These are phyloP conservation scores for Scophthalmus maximus DNA, from an alignment of 2,113 vertebrate species.

Conservation along the genomic window DNA sequence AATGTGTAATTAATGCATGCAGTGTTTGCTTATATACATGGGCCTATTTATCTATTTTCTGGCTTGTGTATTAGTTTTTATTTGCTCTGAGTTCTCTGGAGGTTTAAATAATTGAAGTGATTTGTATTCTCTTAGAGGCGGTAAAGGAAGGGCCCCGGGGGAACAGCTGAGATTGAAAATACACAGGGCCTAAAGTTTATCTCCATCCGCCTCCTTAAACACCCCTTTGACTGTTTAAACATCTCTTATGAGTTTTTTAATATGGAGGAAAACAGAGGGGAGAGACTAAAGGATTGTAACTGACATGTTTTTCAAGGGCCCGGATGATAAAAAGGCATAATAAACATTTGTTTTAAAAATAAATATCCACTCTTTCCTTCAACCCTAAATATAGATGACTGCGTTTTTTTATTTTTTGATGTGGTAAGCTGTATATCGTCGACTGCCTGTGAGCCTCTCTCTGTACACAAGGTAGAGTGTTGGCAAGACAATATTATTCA, in stretches of 20 bases:
- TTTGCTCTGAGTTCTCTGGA: constrained; percentile 57
- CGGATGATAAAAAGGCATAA: constrained; percentile 67
- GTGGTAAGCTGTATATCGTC: constrained; percentile 40
- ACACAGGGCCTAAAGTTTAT: constrained; percentile 69
- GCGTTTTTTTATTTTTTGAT: constrained; percentile 46
- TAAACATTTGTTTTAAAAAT: constrained; percentile 80
- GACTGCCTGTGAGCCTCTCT: constrained; percentile 38
- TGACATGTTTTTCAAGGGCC: constrained; percentile 68
- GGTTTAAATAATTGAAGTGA: constrained; percentile 78
- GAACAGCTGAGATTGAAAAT: constrained; percentile 65
- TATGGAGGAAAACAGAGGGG: constrained; percentile 38
- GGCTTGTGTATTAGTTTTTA: constrained; percentile 50
- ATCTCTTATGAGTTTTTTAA: constrained; percentile 65
- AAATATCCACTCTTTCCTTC: constrained; percentile 65
- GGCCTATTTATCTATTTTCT: constrained; percentile 60
- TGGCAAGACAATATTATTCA: constrained; percentile 69
- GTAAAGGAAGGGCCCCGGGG: constrained; percentile 63
- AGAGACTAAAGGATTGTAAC: constrained; percentile 42
- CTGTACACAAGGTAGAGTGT: constrained; percentile 41
- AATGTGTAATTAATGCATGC: constrained; percentile 72
- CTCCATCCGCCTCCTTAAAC: constrained; percentile 66
- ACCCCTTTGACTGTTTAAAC: constrained; percentile 63
- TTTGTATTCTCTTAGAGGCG: constrained; percentile 76
- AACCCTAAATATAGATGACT: constrained; percentile 71
- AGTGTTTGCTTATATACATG: constrained; percentile 64